Base-by-base conservation (phyloP, 2,113 vertebrate genomes). In the Misgurnus mizolepis region DNA sequence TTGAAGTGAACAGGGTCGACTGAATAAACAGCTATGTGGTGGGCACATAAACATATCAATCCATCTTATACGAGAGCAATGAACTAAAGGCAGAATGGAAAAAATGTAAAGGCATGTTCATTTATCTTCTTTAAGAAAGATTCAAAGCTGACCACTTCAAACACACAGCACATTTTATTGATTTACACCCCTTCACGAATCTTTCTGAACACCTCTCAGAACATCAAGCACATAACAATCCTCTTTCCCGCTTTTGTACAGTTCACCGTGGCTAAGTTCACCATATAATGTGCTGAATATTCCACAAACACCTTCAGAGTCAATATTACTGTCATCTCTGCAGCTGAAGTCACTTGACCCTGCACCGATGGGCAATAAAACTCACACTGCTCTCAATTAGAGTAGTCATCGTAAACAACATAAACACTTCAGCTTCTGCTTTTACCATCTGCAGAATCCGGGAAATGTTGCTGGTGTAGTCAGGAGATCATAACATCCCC, bases 91-190 rank as follows among this genome's bases (percentile, higher is more conserved):
- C 40, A 65, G 47, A n/a, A 60, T 73, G 55, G n/a, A 61, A 60
- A 61, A 58, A 71, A 43, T 39, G 22, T 45, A 60, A 73, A 58
- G 17, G 41, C 67, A 27, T 3, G 39, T 69, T 71, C 3, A 56
- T 80, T 55, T 27, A 53, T 80, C n/a, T 58, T 58, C n/a, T 65
- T 56, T 64, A 80, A 49, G 67, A 71, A 18, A 39, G 45, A 68
- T 50, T 62, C 40, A 14, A 14, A 45, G 66, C 34, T 53, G 34
- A 3, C 18, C 9, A 56, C 69, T 73, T 80, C 68, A 66, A 80
- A 80, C 49, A 73, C 45, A 72, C 27, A 34, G 10, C 18, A 27
- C 47, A 22, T 65, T 64, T 40, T 70, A 41, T 53, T 65, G 65
- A 78, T 71, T 65, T 72, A 80, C 60, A 64, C 6, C 43, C 17